These are phyloP conservation scores for Pristionchus entomophagus DNA, from an alignment of 2,888 invertebrate genomes.

Conservation along the genomic window DNA sequence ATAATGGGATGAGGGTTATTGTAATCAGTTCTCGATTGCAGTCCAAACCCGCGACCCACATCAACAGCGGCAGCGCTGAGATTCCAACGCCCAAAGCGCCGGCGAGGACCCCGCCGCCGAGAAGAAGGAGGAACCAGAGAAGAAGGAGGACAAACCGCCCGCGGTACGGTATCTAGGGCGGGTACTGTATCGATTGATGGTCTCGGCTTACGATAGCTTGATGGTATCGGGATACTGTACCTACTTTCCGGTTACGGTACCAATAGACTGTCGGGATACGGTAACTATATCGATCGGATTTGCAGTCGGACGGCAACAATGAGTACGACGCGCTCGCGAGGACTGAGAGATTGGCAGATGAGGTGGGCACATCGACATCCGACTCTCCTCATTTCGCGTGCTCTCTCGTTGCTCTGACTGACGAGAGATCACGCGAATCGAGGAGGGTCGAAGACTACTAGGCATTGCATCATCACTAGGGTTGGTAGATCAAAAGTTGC, in stretches of 20 bases:
- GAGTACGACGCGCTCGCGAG: slow-evolving; percentile 39
- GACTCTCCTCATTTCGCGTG: too few species aligned
- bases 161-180: background rate
- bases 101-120: background rate
- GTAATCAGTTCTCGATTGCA: background rate
- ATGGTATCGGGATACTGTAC: too few species aligned
- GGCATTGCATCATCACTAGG: too few species aligned
- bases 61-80: too few species aligned
- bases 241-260: too few species aligned
- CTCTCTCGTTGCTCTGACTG: too few species aligned
- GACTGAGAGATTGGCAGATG: background rate
- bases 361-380: too few species aligned
- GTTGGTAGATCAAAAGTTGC: too few species aligned
- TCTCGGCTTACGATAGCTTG: background rate
- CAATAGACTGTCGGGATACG: too few species aligned
- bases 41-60: background rate
- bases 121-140: background rate
- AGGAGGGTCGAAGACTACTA: too few species aligned
- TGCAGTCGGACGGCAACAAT: background rate
- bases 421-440: too few species aligned
- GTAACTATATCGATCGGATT: background rate
- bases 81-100: too few species aligned
- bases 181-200: slow-evolving; percentile 7
- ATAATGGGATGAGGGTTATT: background rate
- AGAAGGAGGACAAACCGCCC: background rate